These are phyloP conservation scores for Plebejus argus DNA, from an alignment of 2,888 invertebrate species.

Conservation along the genomic window DNA sequence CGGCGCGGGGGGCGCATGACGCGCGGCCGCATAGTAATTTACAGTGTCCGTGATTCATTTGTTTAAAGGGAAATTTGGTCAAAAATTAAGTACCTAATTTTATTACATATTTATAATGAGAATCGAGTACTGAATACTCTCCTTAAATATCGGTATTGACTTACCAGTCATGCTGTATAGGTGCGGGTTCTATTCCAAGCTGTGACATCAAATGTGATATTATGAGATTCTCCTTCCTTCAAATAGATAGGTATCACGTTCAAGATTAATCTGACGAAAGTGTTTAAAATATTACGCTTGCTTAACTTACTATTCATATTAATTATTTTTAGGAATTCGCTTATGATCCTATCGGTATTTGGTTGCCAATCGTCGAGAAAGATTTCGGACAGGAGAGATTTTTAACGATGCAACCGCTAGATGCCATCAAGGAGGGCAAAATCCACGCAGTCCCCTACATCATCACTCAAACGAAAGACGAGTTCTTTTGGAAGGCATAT, in stretches of 20 bases:
- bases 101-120: too few relatives aligned
- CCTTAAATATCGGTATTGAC: too few relatives aligned
- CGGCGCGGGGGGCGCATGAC: too few relatives aligned
- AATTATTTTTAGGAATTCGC: conserved; percentile 37
- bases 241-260: background rate
- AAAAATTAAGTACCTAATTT: too few relatives aligned
- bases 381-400: conserved; percentile 82
- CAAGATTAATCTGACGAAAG: background rate
- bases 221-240: background rate
- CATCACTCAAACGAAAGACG: conserved; percentile 80
- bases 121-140: too few relatives aligned
- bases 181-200: too few relatives aligned
- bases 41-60: too few relatives aligned
- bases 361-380: conserved; percentile 82
- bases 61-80: too few relatives aligned
- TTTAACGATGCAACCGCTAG: conserved; percentile 78
- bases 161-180: too few relatives aligned
- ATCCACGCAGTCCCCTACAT: conserved; percentile 81
- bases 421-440: conserved; percentile 73
- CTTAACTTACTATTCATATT: background rate
- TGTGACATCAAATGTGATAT: too few relatives aligned
- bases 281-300: background rate
- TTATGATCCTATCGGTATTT: conserved; percentile 68
- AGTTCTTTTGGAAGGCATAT: conserved; percentile 78
- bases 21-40: too few relatives aligned